Evolutionary conservation across 1,140 invertebrate genomes (phyloP), one percentile per base, ranked within the genome.

Genomic region (Magallana gigas): DNA sequence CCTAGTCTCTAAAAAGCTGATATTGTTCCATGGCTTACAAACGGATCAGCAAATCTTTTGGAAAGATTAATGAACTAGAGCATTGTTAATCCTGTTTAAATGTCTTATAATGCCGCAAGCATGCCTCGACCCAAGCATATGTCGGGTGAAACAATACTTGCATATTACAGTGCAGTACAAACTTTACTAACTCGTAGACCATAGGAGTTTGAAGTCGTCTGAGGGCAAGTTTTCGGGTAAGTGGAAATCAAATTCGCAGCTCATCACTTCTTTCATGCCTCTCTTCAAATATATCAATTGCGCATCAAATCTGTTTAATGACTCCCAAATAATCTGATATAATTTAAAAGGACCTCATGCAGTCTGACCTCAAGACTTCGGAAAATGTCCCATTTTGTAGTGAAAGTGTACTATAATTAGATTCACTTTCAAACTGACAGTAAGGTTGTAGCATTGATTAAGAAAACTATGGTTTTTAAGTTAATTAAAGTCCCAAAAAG

Each of bases 11-110:
- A 16, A 62, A n/a, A 62, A 62, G 14, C 18, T 8, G 23, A 76
- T 29, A 76, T 76, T 76, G 68, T 76, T 76, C 68, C 12, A 12
- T 76, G 68, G 68, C 68, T 76, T 76, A 76, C 14, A 76, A 76
- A 76, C 18, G 68, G 68, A 76, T 76, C 68, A 76, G 68, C 68
- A 76, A 76, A 76, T 76, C 68, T 76, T 76, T 76, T 18, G 64
- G 64, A 68, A n/a, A 29, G 11, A 18, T 76, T 76, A 76, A 76
- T 76, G 48, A 29, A 76, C 68, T 29, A 76, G 36, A 76, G 68
- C 68, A 36, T 76, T 76, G 68, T 76, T 76, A 76, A 76, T 76
- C 68, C 23, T 23, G 68, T 76, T 76, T 76, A 76, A 76, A 76
- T 76, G 68, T 76, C 68, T 76, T 48, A 48, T 48, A 68, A n/a